Percentiles rank a stretch among this genome's conserved stretches.
Evolutionary conservation across 2,113 vertebrate genomes (phyloP).

Genomic region (Haliaeetus leucogaster): DNA sequence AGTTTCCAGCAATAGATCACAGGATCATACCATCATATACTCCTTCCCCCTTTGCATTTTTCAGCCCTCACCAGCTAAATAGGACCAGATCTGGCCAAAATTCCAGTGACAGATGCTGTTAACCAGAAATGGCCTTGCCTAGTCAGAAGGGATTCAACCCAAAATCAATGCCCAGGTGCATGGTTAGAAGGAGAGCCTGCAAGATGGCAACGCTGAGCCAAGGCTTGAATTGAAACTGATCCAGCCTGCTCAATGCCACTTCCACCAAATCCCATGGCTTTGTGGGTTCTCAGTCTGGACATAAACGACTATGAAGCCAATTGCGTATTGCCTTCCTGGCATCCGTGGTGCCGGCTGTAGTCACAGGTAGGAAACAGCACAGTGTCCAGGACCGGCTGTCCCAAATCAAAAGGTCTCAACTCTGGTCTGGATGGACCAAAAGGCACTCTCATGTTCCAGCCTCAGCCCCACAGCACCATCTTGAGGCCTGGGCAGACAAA

Average conservation of each 20-base stretch:
- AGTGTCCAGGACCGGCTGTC: background rate
- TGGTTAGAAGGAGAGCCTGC: background rate
- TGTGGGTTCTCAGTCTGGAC: background rate
- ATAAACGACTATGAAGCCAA: accelerated
- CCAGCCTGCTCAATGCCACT: background rate
- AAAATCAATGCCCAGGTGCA: background rate
- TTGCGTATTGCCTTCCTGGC: accelerated
- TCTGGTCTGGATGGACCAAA: background rate
- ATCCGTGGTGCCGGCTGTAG: background rate
- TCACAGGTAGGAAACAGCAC: background rate
- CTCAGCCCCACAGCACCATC: background rate
- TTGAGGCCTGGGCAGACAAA: background rate
- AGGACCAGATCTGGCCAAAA: background rate
- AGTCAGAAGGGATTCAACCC: background rate
- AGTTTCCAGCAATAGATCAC: background rate
- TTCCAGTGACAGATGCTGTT: background rate
- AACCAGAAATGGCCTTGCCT: background rate
- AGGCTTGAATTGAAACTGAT: accelerated
- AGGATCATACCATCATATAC: background rate
- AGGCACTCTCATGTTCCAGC: accelerated
- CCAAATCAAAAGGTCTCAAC: background rate
- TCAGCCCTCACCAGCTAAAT: background rate
- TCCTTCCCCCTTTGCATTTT: background rate
- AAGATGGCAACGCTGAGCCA: background rate
- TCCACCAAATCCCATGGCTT: background rate